Evolutionary conservation across 2,113 vertebrate species (phyloP).

Genomic region (Piprites chloris): DNA sequence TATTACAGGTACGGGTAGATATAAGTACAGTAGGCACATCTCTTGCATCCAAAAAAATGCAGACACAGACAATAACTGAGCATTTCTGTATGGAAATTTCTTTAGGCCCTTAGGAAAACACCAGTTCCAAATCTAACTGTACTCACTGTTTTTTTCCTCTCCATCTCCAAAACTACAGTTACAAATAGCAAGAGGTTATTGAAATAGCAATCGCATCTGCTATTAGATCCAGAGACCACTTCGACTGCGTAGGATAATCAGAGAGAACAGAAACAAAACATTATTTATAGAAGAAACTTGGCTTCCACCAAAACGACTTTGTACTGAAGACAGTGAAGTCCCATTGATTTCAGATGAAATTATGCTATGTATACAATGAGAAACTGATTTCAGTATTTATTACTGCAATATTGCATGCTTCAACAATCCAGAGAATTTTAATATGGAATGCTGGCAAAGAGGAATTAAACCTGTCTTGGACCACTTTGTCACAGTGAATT

Average conservation of each 20-base stretch:
- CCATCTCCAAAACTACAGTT: rapidly evolving
- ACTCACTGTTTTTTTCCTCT: neutral
- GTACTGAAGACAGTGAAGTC: neutral
- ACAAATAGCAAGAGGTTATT: neutral
- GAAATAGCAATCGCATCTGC: neutral
- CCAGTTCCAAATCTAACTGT: neutral
- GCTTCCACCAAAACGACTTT: neutral
- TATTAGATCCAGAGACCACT: neutral
- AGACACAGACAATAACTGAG: neutral
- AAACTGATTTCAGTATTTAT: neutral
- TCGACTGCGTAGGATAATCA: neutral
- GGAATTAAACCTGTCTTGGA: neutral
- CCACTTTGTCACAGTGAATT: neutral
- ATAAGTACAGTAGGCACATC: neutral
- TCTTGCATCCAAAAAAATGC: neutral
- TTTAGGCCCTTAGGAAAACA: neutral
- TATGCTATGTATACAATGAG: neutral
- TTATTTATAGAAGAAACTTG: neutral
- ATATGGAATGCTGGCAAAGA: neutral
- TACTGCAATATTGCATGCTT: neutral
- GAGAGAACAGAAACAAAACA: neutral
- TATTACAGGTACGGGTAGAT: rapidly evolving
- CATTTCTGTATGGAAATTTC: neutral
- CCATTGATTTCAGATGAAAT: neutral
- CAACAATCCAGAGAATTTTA: neutral